phyloP scores from a whole-genome alignment of 2,888 invertebrate genomes.

The Drosophila fulvimacula region DNA sequence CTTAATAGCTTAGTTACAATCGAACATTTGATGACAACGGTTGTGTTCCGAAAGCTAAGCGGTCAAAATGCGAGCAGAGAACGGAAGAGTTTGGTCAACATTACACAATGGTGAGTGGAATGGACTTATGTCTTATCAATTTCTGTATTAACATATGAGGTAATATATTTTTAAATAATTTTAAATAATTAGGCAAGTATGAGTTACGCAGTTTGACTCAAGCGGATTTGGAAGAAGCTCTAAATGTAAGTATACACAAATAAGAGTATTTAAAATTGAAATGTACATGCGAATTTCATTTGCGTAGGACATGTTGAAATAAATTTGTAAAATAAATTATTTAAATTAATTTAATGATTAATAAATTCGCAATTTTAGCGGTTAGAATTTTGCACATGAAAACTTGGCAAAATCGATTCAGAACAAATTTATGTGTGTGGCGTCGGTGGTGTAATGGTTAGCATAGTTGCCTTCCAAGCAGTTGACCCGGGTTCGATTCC shows the following conservation, averaged over 20 bases:
- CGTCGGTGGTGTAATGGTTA: conserved; percentile 86
- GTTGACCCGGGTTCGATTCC: conserved; percentile 86
- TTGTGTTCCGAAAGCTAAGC: conserved; percentile 30
- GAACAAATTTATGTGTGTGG: conserved; percentile 28
- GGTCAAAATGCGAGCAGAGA: conserved; percentile 44
- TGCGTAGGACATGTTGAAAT: too few relatives aligned
- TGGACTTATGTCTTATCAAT: not conserved
- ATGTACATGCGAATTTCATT: not conserved
- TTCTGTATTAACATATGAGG: not conserved
- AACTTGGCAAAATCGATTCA: conserved; percentile 25
- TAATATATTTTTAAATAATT: not conserved
- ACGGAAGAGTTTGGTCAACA: conserved; percentile 70
- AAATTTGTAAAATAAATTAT: too few relatives aligned
- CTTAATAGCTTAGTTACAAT: conserved; percentile 51
- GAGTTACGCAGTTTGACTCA: conserved; percentile 87
- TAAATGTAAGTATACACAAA: conserved; percentile 85
- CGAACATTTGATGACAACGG: conserved; percentile 21
- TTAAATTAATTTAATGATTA: too few relatives aligned
- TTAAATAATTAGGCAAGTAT: conserved; percentile 85
- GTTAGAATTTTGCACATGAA: not conserved
- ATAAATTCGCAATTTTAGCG: not conserved
- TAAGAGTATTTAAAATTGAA: not conserved
- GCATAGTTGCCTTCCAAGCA: conserved; percentile 86
- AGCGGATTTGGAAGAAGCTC: conserved; percentile 86
- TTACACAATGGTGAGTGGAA: conserved; percentile 55